These are phyloP conservation scores for Magallana nippona DNA, from an alignment of 2,888 invertebrate genomes.

Conservation along the genomic window DNA sequence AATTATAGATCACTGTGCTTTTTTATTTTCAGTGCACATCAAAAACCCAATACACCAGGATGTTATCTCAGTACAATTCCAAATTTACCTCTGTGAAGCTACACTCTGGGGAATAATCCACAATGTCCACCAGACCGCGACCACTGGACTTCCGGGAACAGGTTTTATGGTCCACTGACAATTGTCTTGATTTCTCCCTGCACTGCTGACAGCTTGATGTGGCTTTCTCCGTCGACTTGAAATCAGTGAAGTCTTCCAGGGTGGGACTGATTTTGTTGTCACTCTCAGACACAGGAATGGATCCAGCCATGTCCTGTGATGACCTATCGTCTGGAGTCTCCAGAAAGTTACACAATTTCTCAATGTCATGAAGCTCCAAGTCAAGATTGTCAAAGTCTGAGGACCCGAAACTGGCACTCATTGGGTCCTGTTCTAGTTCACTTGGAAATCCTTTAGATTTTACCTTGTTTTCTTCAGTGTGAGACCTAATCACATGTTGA, in stretches of 20 bases:
- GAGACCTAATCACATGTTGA: conserved; percentile 47
- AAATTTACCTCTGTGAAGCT: conserved; percentile 90
- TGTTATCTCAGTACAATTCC: too few species aligned
- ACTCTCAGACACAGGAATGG: background rate
- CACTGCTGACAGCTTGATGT: conserved; percentile 33
- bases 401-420: conserved; percentile 51
- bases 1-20: too few species aligned
- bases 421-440: conserved; percentile 23
- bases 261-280: conserved; percentile 29
- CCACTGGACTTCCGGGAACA: conserved; percentile 47
- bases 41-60: too few species aligned
- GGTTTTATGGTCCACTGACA: conserved; percentile 25
- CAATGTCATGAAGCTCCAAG: conserved; percentile 68
- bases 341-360: conserved; percentile 58
- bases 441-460: conserved; percentile 28
- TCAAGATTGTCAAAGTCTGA: conserved; percentile 74
- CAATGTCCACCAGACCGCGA: conserved; percentile 82
- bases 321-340: conserved; percentile 13
- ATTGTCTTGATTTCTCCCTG: conserved; percentile 6
- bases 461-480: conserved; percentile 21
- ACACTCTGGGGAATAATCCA: conserved; percentile 98
- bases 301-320: conserved; percentile 19
- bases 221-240: background rate
- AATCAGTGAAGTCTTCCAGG: conserved; percentile 1
- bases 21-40: too few species aligned